These are phyloP conservation scores for Drosophila antonietae DNA, from an alignment of 2,888 invertebrate genomes.

Conservation along the genomic window DNA sequence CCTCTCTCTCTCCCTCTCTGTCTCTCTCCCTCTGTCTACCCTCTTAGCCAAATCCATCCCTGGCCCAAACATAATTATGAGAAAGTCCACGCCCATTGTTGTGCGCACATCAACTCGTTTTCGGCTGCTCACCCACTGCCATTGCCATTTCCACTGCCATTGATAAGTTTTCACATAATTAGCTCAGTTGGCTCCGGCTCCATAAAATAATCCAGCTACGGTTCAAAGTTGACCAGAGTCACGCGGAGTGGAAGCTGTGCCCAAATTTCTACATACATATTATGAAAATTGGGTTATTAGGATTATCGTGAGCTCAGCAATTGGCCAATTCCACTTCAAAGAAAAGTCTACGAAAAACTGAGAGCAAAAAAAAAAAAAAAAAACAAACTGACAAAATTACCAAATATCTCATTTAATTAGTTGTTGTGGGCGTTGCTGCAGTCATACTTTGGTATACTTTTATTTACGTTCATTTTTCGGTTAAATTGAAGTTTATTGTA, in stretches of 20 bases:
- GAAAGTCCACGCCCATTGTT: constrained; percentile 71
- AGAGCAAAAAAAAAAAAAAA: too few species aligned
- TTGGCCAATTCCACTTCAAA: not conserved
- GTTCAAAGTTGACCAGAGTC: constrained; percentile 37
- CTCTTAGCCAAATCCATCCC: not conserved
- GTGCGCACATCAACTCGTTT: constrained; percentile 35
- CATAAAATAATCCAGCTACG: constrained; percentile 13
- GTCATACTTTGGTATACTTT: not conserved
- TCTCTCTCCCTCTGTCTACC: not conserved
- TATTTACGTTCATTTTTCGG: too few species aligned
- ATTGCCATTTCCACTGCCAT: constrained; percentile 27
- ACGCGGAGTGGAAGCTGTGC: constrained; percentile 3
- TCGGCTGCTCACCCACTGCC: constrained; percentile 48
- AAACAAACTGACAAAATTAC: not conserved
- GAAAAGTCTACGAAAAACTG: not conserved
- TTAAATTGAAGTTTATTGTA: too few species aligned
- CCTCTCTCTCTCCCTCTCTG: not conserved
- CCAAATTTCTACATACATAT: not conserved
- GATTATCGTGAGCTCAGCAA: not conserved
- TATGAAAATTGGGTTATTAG: constrained; percentile 4
- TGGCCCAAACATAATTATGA: constrained; percentile 63
- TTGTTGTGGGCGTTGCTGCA: not conserved
- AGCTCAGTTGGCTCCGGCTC: constrained; percentile 41
- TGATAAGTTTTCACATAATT: constrained; percentile 68
- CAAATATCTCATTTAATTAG: not conserved